Conservation (phyloP, 2,113 vertebrate genomes). For the Pangasianodon hypophthalmus region DNA sequence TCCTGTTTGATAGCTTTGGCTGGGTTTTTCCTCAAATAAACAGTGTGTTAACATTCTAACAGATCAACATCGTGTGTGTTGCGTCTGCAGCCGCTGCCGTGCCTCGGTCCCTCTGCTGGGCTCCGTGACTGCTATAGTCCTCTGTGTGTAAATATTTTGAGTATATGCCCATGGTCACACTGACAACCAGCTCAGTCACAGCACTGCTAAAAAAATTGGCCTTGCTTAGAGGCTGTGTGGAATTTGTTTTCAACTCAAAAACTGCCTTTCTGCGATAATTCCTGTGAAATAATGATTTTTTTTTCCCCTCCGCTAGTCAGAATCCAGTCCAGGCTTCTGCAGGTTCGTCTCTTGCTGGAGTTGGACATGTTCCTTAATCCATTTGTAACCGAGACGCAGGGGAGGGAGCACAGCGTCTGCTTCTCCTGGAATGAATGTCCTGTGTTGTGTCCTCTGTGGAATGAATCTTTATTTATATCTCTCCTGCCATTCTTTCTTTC, state of each 20-base stretch:
- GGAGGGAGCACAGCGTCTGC: not conserved
- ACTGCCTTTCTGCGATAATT: not conserved
- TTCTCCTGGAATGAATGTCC: not conserved
- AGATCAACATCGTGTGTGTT: constrained; percentile 72
- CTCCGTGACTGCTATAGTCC: constrained; percentile 67
- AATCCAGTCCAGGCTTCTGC: not conserved
- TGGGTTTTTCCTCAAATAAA: constrained; percentile 74
- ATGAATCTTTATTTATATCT: not conserved
- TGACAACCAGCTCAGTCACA: not conserved
- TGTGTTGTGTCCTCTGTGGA: not conserved
- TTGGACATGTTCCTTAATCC: not conserved
- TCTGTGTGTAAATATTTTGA: constrained; percentile 91
- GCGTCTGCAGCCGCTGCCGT: constrained; percentile 79
- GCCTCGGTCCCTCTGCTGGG: constrained; percentile 62
- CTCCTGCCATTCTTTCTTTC: not conserved
- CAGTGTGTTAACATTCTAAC: constrained; percentile 64
- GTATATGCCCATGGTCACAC: constrained; percentile 88
- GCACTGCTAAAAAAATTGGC: constrained; percentile 1
- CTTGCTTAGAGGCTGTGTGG: not conserved
- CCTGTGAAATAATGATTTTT: not conserved
- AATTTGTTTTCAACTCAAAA: not conserved
- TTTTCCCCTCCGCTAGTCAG: not conserved
- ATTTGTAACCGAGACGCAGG: not conserved
- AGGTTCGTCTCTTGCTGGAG: not conserved
- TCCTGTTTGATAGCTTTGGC: constrained; percentile 74